Base-by-base conservation (phyloP, 2,113 vertebrate species). In the Burhinus bistriatus region DNA sequence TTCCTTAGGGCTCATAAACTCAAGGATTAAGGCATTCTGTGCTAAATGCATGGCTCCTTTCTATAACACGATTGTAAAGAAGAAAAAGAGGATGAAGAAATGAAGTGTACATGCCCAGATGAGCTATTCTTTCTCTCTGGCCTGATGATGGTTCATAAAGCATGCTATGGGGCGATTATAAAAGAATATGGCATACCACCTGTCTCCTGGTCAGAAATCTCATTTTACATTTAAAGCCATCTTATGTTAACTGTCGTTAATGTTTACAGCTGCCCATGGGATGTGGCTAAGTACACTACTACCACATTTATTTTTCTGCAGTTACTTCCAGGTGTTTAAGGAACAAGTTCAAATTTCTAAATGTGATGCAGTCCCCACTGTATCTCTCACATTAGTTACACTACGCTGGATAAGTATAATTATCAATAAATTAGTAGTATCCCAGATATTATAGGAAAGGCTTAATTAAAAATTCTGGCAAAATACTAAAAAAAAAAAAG, bases 141-240 rank as follows among this genome's bases (percentile, higher is more conserved):
- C 3, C 2, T 88, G 71, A 66, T 59, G 51, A 96, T 62, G 95
- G 87, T 75, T 95, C 95, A 96, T 94, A 96, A 97, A 97, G 87
- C 89, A 95, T 96, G 92, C 87, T 93, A 83, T 91, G 89, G 94
- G 64, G 66, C 10, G 6, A 86, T 83, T 91, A 93, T 75, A 97
- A 97, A 97, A 94, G 89, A 93, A 93, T 92, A 94, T 25, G 58
- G 89, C 34, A 75, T 45, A 76, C 75, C 91, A 95, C 96, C 95
- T 95, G 77, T 68, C 91, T 85, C 88, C 73, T 78, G 95, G 94
- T 91, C 91, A 96, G 83, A 95, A 96, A 87, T 54, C 44, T n/a
- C 81, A 87, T 81, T 82, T 87, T 71, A 77, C 49, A 72, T 87
- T 88, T 93, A 91, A 91, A 95, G 87, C 18, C 55, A 69, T 87